Percentiles rank a stretch among this genome's conserved stretches.
These are phyloP conservation scores for Glomeris maerens DNA, from an alignment of 1,140 invertebrate species.

Conservation along the genomic window DNA sequence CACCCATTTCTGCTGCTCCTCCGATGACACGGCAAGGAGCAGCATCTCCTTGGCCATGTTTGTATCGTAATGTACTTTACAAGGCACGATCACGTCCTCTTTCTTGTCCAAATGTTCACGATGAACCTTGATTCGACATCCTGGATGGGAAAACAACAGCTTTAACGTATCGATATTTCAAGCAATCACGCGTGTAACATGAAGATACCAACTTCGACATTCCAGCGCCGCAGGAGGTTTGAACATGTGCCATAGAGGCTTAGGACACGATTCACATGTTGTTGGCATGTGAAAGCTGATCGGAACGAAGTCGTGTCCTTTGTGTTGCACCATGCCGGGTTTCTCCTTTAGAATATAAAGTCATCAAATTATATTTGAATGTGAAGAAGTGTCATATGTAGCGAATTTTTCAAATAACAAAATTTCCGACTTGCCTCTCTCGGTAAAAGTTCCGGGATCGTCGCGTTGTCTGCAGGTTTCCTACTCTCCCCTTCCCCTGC, in stretches of 20 bases:
- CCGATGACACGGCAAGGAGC: constrained; percentile 61
- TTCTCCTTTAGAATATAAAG: constrained; percentile 41
- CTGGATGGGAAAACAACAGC: constrained; percentile 33
- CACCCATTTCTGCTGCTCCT: constrained; percentile 89
- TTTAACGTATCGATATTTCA: neutral
- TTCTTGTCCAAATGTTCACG: constrained; percentile 77
- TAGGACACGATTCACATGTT: constrained; percentile 91
- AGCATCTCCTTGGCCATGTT: constrained; percentile 82
- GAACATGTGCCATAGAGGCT: constrained; percentile 93
- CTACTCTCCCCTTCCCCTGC: constrained; percentile 85
- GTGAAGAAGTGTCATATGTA: neutral
- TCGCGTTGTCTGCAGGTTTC: constrained; percentile 54
- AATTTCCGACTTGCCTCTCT: constrained; percentile 24
- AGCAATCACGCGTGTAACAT: neutral
- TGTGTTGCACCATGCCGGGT: constrained; percentile 63
- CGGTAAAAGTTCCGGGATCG: constrained; percentile 21
- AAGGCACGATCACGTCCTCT: constrained; percentile 56
- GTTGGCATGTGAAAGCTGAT: constrained; percentile 97
- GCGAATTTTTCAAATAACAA: neutral
- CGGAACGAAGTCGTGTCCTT: constrained; percentile 91
- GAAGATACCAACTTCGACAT: constrained; percentile 64
- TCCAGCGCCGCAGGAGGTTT: constrained; percentile 90
- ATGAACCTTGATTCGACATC: constrained; percentile 91
- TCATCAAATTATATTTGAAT: constrained; percentile 4
- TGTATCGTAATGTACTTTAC: constrained; percentile 81